Evolutionary conservation across 1,140 invertebrate species (phyloP).

Genomic region (Meteorus sp.): DNA sequence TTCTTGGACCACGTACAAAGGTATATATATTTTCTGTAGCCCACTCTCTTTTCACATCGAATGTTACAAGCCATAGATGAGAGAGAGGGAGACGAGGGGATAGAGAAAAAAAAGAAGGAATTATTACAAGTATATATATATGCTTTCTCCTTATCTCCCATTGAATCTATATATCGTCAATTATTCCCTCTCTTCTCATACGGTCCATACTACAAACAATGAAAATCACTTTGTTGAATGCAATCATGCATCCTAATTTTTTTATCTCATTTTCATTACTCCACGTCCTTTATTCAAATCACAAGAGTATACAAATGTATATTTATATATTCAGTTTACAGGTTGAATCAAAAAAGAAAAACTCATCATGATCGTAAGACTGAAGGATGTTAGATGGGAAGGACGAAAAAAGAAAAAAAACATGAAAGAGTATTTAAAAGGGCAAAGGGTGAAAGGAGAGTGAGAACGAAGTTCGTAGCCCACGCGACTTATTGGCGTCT

Average conservation of each 20-base stretch:
- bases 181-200: no score
- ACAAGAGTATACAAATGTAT: no score
- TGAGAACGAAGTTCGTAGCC: constrained; percentile 36
- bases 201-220: no score
- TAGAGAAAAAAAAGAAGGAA: no score
- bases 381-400: background rate
- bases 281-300: no score
- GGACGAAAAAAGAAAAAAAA: background rate
- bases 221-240: no score
- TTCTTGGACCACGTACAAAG: background rate
- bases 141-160: background rate
- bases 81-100: background rate
- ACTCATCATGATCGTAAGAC: background rate
- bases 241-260: no score
- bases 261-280: no score
- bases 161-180: background rate
- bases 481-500: constrained; percentile 24
- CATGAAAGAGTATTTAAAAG: background rate
- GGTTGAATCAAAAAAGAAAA: no score
- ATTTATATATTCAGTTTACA: no score
- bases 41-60: no score
- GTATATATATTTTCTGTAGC: background rate
- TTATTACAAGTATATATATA: background rate
- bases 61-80: no score
- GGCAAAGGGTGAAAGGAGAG: background rate